phyloP scores from a whole-genome alignment of 2,113 vertebrate species.

The Prolemur simus region DNA sequence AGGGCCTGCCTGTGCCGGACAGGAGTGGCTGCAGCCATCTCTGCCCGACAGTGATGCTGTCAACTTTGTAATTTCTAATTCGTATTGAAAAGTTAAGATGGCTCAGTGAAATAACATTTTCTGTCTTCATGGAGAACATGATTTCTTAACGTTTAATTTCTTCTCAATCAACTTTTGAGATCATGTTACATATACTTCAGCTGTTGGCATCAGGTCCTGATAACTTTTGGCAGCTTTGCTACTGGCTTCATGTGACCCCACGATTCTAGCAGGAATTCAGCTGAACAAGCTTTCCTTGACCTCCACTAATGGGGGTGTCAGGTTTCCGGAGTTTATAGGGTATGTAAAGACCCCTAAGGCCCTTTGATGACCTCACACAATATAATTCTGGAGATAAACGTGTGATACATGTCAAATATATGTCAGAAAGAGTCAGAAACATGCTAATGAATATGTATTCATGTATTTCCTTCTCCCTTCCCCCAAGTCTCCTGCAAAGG shows the following conservation, averaged over 20 bases:
- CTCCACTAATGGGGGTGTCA: not conserved
- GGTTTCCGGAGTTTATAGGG: not conserved
- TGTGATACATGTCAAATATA: not conserved
- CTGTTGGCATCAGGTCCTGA: no score
- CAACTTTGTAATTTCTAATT: not conserved
- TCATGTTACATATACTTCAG: rapidly evolving
- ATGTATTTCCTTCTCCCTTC: not conserved
- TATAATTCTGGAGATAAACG: not conserved
- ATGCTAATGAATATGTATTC: rapidly evolving
- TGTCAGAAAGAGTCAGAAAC: not conserved
- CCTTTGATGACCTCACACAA: not conserved
- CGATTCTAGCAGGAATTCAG: not conserved
- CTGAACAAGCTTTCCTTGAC: not conserved
- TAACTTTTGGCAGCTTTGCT: not conserved
- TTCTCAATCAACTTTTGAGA: not conserved
- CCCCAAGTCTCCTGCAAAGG: rapidly evolving
- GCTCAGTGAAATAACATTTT: not conserved
- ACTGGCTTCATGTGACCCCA: rapidly evolving
- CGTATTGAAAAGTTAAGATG: not conserved
- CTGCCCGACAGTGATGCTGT: not conserved
- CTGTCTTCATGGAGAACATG: not conserved
- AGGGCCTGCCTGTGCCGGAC: rapidly evolving
- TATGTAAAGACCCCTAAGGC: no score
- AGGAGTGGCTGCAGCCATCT: rapidly evolving
- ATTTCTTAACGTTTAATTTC: not conserved